A percentile compares a stretch with the other conserved stretches of the same genome.
These are phyloP conservation scores for Dione juno DNA, from an alignment of 2,888 invertebrate species.

Conservation along the genomic window DNA sequence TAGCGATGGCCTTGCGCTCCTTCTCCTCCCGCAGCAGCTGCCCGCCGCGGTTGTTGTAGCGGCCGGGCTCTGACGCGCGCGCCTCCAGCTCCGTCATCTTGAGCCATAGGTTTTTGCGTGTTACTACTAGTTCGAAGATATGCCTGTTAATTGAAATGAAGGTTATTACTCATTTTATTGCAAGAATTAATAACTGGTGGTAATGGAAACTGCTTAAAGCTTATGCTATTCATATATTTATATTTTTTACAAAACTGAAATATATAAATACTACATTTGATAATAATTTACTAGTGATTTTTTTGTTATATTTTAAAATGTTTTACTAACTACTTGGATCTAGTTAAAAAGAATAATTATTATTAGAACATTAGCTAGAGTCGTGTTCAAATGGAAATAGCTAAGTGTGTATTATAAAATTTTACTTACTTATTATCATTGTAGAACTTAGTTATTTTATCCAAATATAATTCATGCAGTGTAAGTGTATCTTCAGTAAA, in stretches of 20 bases:
- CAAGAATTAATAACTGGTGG: too few relatives aligned
- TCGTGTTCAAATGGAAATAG: too few relatives aligned
- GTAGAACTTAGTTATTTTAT: conserved; percentile 86
- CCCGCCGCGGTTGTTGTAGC: conserved; percentile 94
- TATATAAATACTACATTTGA: too few relatives aligned
- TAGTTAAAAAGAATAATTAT: too few relatives aligned
- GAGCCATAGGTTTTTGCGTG: conserved; percentile 88
- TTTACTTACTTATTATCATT: conserved; percentile 85
- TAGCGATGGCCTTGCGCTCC: conserved; percentile 90
- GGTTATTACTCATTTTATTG: not conserved
- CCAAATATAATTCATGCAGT: conserved; percentile 90
- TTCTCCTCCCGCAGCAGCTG: conserved; percentile 93
- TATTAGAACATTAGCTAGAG: too few relatives aligned
- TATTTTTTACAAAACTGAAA: too few relatives aligned
- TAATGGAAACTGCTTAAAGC: too few relatives aligned
- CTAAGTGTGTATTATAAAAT: too few relatives aligned
- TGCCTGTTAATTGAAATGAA: conserved; percentile 66
- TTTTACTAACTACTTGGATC: too few relatives aligned
- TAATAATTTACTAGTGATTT: too few relatives aligned
- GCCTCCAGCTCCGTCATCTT: conserved; percentile 90
- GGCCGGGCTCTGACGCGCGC: conserved; percentile 89
- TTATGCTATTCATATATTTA: too few relatives aligned
- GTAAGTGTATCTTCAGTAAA: conserved; percentile 92
- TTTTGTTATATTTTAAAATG: too few relatives aligned
- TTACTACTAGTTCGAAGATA: conserved; percentile 86